phyloP scores from a whole-genome alignment of 2,888 invertebrate species.

The Pterostichus niger region DNA sequence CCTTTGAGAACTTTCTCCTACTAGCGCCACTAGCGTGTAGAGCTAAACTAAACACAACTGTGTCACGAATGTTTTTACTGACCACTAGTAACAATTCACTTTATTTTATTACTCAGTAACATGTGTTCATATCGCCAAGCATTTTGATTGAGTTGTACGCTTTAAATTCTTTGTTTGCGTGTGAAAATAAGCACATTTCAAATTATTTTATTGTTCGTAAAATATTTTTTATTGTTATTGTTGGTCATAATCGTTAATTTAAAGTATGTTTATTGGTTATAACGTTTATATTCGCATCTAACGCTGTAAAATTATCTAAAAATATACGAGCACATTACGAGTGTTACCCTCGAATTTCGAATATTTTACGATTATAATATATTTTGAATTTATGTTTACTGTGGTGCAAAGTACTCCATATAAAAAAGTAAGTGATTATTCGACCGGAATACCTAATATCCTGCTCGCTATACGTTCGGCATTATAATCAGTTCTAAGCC shows the following conservation, averaged over 20 bases:
- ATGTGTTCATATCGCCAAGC: slow-evolving; percentile 41
- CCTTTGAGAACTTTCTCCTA: background rate
- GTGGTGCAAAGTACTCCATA: too few species aligned
- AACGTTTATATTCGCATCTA: slow-evolving; percentile 7
- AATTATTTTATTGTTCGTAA: slow-evolving; percentile 41
- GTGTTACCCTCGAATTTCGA: too few species aligned
- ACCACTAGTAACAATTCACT: slow-evolving; percentile 10
- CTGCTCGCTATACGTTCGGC: too few species aligned
- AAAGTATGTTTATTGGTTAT: slow-evolving; percentile 22
- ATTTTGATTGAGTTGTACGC: slow-evolving; percentile 49
- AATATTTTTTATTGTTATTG: slow-evolving; percentile 47
- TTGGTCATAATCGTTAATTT: slow-evolving; percentile 17
- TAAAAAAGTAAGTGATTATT: too few species aligned
- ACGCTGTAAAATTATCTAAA: background rate
- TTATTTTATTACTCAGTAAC: slow-evolving; percentile 40
- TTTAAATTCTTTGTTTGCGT: slow-evolving; percentile 36
- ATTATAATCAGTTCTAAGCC: too few species aligned
- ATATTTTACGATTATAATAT: too few species aligned
- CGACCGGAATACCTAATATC: too few species aligned
- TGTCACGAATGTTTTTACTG: slow-evolving; percentile 39
- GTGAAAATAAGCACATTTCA: slow-evolving; percentile 10
- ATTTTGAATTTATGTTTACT: too few species aligned
- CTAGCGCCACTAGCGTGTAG: slow-evolving; percentile 13
- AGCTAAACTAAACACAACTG: slow-evolving; percentile 3
- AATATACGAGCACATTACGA: too few species aligned